Conservation (phyloP, 2,888 invertebrate species). For the Phrixothrix hirtus region DNA sequence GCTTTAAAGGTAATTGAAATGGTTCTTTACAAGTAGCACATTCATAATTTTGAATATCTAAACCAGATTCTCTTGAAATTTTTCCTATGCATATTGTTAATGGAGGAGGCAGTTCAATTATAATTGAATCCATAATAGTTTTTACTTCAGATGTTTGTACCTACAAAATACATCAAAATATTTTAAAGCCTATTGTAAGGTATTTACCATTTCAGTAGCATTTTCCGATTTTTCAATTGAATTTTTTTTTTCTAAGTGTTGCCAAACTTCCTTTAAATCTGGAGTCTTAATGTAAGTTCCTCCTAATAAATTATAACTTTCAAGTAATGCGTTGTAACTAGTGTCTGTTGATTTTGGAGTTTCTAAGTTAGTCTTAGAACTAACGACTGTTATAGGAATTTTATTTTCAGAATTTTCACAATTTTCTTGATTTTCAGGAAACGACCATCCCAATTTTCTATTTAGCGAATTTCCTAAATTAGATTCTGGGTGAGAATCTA, state of each 20-base stretch:
- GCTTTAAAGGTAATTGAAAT: slow-evolving; percentile 64
- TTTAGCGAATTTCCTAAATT: slow-evolving; percentile 67
- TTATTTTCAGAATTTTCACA: slow-evolving; percentile 15
- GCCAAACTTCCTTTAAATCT: slow-evolving; percentile 68
- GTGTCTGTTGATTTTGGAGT: slow-evolving; percentile 52
- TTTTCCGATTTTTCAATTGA: slow-evolving; percentile 54
- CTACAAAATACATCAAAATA: slow-evolving; percentile 49
- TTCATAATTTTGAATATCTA: slow-evolving; percentile 85
- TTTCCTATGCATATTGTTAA: slow-evolving; percentile 69
- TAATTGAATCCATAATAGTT: slow-evolving; percentile 59
- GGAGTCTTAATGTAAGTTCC: slow-evolving; percentile 57
- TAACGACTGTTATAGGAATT: slow-evolving; percentile 2
- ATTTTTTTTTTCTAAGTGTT: slow-evolving; percentile 49
- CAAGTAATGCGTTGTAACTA: slow-evolving; percentile 64
- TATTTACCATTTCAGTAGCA: slow-evolving; percentile 53
- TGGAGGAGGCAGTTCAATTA: slow-evolving; percentile 38
- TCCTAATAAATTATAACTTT: slow-evolving; percentile 61
- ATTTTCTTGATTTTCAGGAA: slow-evolving; percentile 49
- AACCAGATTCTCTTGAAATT: slow-evolving; percentile 76
- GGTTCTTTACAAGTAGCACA: slow-evolving; percentile 74
- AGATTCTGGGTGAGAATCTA: slow-evolving; percentile 34
- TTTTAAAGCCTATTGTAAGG: not conserved
- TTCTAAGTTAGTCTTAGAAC: slow-evolving; percentile 14
- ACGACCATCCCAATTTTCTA: slow-evolving; percentile 68
- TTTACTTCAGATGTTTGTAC: slow-evolving; percentile 3